Percentiles rank a stretch among this genome's conserved stretches.
These are phyloP conservation scores for Pogonocherus hispidulus DNA, from an alignment of 2,888 invertebrate species.

Conservation along the genomic window DNA sequence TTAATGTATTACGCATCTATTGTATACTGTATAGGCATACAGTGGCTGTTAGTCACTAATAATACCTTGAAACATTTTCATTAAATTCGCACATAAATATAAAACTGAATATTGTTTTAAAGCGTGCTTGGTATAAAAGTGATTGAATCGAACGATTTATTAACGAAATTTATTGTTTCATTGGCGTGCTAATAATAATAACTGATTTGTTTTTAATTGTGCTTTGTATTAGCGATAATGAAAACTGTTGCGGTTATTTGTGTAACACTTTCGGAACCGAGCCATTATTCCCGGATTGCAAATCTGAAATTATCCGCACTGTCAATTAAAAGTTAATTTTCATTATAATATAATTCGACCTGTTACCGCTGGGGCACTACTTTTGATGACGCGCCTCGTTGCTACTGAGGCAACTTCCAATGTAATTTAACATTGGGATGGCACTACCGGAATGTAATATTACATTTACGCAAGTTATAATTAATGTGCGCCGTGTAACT, in stretches of 20 bases:
- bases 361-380: constrained; percentile 55
- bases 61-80: constrained; percentile 24
- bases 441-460: constrained; percentile 64
- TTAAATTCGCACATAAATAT: constrained; percentile 43
- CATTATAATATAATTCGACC: constrained; percentile 62
- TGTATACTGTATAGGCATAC: too few species aligned
- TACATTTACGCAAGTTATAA: constrained; percentile 66
- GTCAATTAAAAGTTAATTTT: constrained; percentile 65
- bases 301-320: constrained; percentile 44
- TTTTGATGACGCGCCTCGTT: constrained; percentile 56
- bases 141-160: constrained; percentile 50
- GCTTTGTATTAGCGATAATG: constrained; percentile 44
- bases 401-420: constrained; percentile 61
- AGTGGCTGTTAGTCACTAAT: not conserved
- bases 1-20: too few species aligned
- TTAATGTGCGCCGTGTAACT: constrained; percentile 61
- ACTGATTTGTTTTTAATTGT: constrained; percentile 54
- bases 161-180: constrained; percentile 49
- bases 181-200: constrained; percentile 49
- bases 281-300: constrained; percentile 38
- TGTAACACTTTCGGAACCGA: constrained; percentile 40
- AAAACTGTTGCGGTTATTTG: constrained; percentile 46
- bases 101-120: constrained; percentile 43
- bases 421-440: constrained; percentile 66
- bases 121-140: constrained; percentile 42